Base-by-base conservation (phyloP, 2,797 vertebrate species). In the Poeciliopsis paucimaculata region DNA sequence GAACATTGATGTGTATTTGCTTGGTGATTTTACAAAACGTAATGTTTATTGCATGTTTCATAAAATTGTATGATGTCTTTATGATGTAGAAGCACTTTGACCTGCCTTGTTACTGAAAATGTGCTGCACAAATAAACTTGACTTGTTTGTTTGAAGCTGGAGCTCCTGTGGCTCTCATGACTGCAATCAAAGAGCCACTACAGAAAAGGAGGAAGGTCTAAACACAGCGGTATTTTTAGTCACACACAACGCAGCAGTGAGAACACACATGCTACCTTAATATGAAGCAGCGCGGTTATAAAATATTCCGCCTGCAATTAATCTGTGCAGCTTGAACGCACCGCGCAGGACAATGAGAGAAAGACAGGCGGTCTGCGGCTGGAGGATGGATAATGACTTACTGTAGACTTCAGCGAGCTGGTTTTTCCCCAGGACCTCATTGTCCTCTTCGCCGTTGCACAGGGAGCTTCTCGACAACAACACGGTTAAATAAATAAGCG, bases 331-430 rank as follows among this genome's bases (percentile, higher is more conserved):
- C 23, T 10, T n/a, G 62, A 34, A 39, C 9, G 1, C 26, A 41
- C 20, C 7, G 8, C 10, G 20, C 64, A 23, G 34, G 64, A 11
- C 66, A 12, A 0, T 43, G 39, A 70, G 15, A 70, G 66, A 43
- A 43, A 43, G 39, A 43, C 34, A 15, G n/a, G 47, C 31, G 72
- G 66, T 73, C 80, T 49, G 76, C 75, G 13, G 72, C 31, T 74
- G 10, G 47, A 75, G 0, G 36, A 77, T 0, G 66, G 23, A n/a
- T 36, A 16, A 2, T 0, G 4, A 96, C 95, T 96, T 95, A 96
- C 96, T 94, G 95, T 96, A 92, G 73, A 94, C 90, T 55, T 95
- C 91, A 71, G 47, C 1, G 87, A 96, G 94, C 88, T 94, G 91
- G 1, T 81, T 88, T 82, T 89, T 86, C 75, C 95, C 92, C 94